Conservation (phyloP, 2,888 invertebrate genomes). For the Eudasyphora cyanicolor region DNA sequence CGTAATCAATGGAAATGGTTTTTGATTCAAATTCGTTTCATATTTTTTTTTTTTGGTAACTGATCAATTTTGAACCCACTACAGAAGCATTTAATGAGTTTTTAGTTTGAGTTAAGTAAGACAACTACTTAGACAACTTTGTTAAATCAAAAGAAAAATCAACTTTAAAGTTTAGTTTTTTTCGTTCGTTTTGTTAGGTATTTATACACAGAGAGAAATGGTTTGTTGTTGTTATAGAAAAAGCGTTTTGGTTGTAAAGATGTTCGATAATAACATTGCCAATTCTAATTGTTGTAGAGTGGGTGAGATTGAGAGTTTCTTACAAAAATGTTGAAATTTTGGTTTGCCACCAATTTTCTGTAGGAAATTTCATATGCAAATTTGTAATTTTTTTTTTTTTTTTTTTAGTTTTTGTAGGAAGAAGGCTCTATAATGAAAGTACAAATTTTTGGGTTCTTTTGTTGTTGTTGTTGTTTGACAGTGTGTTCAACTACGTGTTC, state of each 20-base stretch:
- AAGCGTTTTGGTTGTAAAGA: constrained; percentile 14
- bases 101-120: constrained; percentile 15
- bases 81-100: constrained; percentile 53
- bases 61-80: constrained; percentile 38
- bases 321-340: constrained; percentile 48
- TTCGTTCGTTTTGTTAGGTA: neutral
- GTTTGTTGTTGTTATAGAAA: constrained; percentile 1
- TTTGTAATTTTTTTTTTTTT: constrained; percentile 4
- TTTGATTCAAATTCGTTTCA: neutral
- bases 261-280: neutral
- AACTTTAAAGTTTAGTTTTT: neutral
- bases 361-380: neutral
- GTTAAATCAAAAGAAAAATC: constrained; percentile 15
- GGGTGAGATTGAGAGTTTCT: constrained; percentile 43
- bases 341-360: neutral
- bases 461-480: constrained; percentile 9
- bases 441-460: neutral
- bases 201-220: constrained; percentile 35
- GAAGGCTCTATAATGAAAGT: neutral
- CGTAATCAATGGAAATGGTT: no score
- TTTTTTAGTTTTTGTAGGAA: constrained; percentile 11
- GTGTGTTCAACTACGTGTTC: constrained; percentile 12
- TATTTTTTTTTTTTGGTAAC: constrained; percentile 1
- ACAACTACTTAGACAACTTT: constrained; percentile 51
- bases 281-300: neutral